Percentiles rank a stretch among this genome's conserved stretches.
Evolutionary conservation across 92 coral and sea anemone genomes (phyloP).

Genomic region (Micromussa lordhowensis): DNA sequence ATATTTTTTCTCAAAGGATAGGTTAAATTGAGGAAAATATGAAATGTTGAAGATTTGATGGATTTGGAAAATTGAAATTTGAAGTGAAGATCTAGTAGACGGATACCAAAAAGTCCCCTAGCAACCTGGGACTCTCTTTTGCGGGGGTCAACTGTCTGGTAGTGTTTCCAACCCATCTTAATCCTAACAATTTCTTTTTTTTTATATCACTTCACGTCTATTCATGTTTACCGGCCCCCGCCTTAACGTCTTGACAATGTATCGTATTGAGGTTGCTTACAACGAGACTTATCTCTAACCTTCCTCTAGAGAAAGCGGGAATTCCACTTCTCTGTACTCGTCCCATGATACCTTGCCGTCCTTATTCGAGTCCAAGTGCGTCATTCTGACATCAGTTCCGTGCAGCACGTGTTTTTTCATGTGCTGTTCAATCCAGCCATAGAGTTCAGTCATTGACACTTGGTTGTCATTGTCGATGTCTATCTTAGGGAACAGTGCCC

Average conservation of each 20-base stretch:
- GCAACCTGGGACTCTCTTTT: no score
- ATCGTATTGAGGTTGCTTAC: background rate
- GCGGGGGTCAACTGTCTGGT: no score
- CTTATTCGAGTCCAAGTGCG: conserved; percentile 70
- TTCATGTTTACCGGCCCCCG: no score
- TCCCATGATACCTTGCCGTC: conserved; percentile 84
- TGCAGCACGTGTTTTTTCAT: conserved; percentile 72
- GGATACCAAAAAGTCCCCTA: no score
- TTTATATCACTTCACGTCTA: no score
- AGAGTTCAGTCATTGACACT: conserved; percentile 69
- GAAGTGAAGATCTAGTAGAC: no score
- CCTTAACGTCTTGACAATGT: background rate
- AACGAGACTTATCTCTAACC: conserved; percentile 24
- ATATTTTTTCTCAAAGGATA: no score
- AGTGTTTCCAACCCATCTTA: no score
- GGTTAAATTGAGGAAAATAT: no score
- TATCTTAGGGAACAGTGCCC: conserved; percentile 72
- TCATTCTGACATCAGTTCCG: conserved; percentile 54
- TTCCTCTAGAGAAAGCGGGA: conserved; percentile 13
- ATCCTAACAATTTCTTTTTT: no score
- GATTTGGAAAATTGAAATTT: no score
- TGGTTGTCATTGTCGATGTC: conserved; percentile 77
- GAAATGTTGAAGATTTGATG: no score
- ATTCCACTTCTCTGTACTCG: conserved; percentile 55
- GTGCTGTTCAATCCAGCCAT: conserved; percentile 83